These are phyloP conservation scores for Gallirallus australis DNA, from an alignment of 2,797 vertebrate genomes.

Conservation along the genomic window DNA sequence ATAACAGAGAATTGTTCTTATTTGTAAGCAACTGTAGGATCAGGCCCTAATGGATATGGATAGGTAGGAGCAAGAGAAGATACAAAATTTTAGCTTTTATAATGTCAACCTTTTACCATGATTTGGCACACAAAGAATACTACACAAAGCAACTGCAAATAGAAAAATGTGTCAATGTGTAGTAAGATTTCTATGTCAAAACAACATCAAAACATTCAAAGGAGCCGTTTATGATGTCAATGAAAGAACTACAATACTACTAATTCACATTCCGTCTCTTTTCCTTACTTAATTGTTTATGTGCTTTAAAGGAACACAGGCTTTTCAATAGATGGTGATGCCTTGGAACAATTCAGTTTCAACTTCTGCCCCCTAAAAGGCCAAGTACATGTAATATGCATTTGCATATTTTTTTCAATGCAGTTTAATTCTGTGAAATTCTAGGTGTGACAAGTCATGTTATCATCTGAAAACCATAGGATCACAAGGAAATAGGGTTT, in stretches of 20 bases:
- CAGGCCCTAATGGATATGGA: neutral
- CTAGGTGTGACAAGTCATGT: neutral
- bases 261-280: conserved; percentile 18
- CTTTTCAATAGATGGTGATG: neutral
- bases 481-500: neutral
- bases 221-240: conserved; percentile 43
- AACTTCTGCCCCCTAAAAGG: neutral
- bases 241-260: neutral
- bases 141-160: neutral
- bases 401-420: neutral
- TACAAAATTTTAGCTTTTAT: conserved; percentile 29
- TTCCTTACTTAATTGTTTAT: conserved; percentile 42
- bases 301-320: neutral
- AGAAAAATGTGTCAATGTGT: conserved; percentile 44
- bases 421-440: neutral
- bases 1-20: neutral
- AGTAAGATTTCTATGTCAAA: conserved; percentile 50
- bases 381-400: neutral
- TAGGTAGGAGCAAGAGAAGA: neutral
- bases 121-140: conserved; percentile 26
- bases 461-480: neutral
- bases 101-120: conserved; percentile 19
- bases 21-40: neutral
- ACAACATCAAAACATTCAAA: conserved; percentile 59
- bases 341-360: neutral